Conservation (phyloP, 35 echinoderm and acorn worm genomes). For the Ptychodera flava region DNA sequence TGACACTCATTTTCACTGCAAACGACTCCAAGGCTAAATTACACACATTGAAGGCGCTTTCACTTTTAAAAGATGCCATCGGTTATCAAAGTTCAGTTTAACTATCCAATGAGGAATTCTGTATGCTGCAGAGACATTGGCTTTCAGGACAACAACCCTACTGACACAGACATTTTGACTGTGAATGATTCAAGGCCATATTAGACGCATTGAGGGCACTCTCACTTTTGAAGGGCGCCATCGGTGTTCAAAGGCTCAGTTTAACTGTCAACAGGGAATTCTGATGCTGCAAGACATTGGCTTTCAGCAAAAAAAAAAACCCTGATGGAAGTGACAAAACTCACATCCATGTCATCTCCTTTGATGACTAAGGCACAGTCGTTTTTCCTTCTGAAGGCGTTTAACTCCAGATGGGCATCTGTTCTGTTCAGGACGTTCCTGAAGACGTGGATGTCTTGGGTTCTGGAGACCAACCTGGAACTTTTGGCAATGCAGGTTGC, state of each 20-base stretch:
- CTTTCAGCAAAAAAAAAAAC: too few species aligned
- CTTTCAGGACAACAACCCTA: background rate
- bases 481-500: slow-evolving; percentile 97
- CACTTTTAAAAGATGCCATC: too few species aligned
- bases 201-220: background rate
- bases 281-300: too few species aligned
- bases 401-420: slow-evolving; percentile 84
- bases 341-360: slow-evolving; percentile 92
- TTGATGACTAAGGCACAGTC: slow-evolving; percentile 82
- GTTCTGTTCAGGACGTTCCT: slow-evolving; percentile 70
- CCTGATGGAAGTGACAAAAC: too few species aligned
- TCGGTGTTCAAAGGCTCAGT: too few species aligned
- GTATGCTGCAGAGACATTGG: too few species aligned
- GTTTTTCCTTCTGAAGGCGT: slow-evolving; percentile 82
- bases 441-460: slow-evolving; percentile 82
- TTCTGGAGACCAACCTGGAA: slow-evolving; percentile 74
- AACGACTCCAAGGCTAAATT: background rate
- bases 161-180: background rate
- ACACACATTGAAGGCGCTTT: background rate
- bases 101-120: too few species aligned
- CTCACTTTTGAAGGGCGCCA: background rate
- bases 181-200: background rate
- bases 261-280: too few species aligned
- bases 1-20: background rate
- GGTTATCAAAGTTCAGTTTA: too few species aligned